Percentiles rank a stretch among this genome's conserved stretches.
phyloP scores from a whole-genome alignment of 2,113 vertebrate species.

The Chloropsis cyanopogon region DNA sequence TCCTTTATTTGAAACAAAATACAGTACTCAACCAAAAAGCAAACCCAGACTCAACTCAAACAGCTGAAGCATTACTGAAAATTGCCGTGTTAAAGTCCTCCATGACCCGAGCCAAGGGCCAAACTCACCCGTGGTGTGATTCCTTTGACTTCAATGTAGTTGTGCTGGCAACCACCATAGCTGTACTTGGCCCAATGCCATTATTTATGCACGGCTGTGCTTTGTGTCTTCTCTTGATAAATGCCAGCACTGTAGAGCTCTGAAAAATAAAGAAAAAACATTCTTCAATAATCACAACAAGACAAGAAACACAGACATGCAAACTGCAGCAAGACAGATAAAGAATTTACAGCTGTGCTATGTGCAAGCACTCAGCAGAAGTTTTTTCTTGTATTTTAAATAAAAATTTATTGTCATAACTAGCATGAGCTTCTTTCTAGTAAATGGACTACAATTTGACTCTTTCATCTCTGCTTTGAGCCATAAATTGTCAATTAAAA shows the following conservation, averaged over 20 bases:
- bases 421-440: not conserved
- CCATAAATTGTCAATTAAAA: constrained; percentile 10
- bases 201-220: constrained; percentile 27
- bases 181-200: constrained; percentile 19
- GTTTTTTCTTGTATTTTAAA: not conserved
- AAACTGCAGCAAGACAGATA: constrained; percentile 33
- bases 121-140: not conserved
- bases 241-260: not conserved
- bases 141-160: not conserved
- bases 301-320: not conserved
- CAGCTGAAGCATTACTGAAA: not conserved
- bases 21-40: not conserved
- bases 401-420: not conserved
- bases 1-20: not conserved
- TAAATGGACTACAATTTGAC: not conserved
- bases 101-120: not conserved
- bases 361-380: not conserved
- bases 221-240: constrained; percentile 54
- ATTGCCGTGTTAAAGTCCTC: not conserved
- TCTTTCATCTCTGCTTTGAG: not conserved
- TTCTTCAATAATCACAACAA: constrained; percentile 34
- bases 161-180: constrained; percentile 25
- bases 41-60: not conserved
- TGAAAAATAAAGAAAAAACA: not conserved
- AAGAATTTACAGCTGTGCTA: constrained; percentile 25